These are phyloP conservation scores for Linyphia triangularis DNA, from an alignment of 2,888 invertebrate genomes.

Conservation along the genomic window DNA sequence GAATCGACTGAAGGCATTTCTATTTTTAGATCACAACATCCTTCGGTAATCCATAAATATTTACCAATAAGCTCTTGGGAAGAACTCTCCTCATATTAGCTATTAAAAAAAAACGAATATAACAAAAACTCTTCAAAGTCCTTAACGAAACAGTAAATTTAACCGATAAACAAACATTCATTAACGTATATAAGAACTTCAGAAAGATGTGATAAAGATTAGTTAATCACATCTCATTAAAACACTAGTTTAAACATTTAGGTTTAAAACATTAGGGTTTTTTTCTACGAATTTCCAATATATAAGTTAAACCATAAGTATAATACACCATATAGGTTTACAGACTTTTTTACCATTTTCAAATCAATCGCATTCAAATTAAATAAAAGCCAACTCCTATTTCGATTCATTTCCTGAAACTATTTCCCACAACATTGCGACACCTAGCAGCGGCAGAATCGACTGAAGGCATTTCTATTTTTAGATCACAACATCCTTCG, in stretches of 20 bases:
- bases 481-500: neutral
- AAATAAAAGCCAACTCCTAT: too few relatives aligned
- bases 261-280: too few relatives aligned
- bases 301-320: too few relatives aligned
- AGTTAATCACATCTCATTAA: too few relatives aligned
- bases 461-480: constrained; percentile 15
- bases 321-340: too few relatives aligned
- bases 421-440: neutral
- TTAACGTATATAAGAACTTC: neutral
- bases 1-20: neutral
- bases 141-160: neutral
- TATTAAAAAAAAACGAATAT: neutral
- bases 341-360: too few relatives aligned
- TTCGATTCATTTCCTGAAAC: neutral
- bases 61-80: neutral
- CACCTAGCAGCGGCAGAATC: neutral
- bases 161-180: neutral
- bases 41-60: neutral
- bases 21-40: constrained; percentile 26
- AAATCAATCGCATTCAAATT: too few relatives aligned
- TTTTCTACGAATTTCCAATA: too few relatives aligned
- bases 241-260: too few relatives aligned
- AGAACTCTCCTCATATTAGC: neutral
- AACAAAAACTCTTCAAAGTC: neutral
- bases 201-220: neutral